phyloP scores from a whole-genome alignment of 2,888 invertebrate species.

The Ceraclea dissimilis region DNA sequence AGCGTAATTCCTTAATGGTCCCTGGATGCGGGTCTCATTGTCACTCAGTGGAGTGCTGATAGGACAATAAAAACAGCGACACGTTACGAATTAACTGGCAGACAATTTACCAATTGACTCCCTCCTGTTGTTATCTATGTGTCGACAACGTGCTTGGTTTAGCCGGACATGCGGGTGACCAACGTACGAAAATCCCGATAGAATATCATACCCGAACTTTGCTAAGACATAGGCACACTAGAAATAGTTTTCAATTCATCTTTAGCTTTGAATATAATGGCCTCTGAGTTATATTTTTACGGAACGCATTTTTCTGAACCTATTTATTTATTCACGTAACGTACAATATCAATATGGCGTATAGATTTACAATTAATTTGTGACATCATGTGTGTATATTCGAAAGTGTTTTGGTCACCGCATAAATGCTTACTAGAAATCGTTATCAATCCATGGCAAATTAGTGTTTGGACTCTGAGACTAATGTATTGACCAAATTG shows the following conservation, averaged over 20 bases:
- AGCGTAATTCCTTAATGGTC: background rate
- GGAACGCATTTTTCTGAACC: too few relatives aligned
- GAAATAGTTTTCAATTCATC: too few relatives aligned
- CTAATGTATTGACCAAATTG: background rate
- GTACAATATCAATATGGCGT: too few relatives aligned
- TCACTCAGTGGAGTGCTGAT: background rate
- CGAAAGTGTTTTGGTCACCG: background rate
- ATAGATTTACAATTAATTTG: too few relatives aligned
- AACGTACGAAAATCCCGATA: too few relatives aligned
- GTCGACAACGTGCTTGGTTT: background rate
- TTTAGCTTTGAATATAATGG: too few relatives aligned
- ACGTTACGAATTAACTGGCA: background rate
- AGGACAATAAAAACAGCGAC: background rate
- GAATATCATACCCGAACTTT: too few relatives aligned
- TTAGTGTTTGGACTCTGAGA: background rate
- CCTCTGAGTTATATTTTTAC: too few relatives aligned
- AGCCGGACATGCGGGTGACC: background rate
- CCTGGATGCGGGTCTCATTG: background rate
- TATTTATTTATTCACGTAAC: too few relatives aligned
- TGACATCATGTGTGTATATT: too few relatives aligned
- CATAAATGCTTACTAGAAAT: background rate
- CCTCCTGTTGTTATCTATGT: background rate
- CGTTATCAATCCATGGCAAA: background rate
- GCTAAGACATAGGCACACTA: too few relatives aligned
- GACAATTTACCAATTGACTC: background rate